Conservation (phyloP, 2,113 vertebrate species). For the Coturnix japonica region DNA sequence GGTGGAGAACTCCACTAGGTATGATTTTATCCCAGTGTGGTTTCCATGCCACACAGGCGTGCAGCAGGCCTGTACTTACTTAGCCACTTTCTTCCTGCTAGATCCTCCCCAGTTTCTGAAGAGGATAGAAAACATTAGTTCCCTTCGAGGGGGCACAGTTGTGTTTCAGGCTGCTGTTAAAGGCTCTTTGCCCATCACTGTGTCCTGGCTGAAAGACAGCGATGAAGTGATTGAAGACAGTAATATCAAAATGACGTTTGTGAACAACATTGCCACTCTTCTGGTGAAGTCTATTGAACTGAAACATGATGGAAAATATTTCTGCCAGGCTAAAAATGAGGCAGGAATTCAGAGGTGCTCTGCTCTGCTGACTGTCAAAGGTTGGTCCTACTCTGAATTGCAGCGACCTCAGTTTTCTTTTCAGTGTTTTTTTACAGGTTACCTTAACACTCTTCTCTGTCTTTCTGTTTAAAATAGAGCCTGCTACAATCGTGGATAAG, state of each 20-base stretch:
- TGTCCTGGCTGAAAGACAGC: constrained; percentile 95
- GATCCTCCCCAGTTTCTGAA: constrained; percentile 92
- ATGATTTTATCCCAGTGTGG: not conserved
- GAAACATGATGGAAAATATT: constrained; percentile 91
- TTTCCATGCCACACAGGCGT: not conserved
- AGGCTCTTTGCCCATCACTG: constrained; percentile 90
- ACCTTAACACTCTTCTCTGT: not conserved
- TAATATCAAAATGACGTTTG: constrained; percentile 88
- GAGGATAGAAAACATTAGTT: constrained; percentile 90
- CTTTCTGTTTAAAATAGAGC: constrained; percentile 84
- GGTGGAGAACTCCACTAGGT: not conserved
- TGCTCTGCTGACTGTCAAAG: constrained; percentile 92
- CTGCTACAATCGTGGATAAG: constrained; percentile 91
- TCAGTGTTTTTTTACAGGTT: not conserved
- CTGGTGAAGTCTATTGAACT: constrained; percentile 87
- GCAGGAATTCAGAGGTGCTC: constrained; percentile 95
- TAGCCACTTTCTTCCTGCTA: constrained; percentile 72
- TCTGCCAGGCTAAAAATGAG: constrained; percentile 96
- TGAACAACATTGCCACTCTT: constrained; percentile 88
- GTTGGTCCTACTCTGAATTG: constrained; percentile 78
- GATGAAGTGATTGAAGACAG: constrained; percentile 92
- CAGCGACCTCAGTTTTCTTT: not conserved
- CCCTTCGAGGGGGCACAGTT: constrained; percentile 85
- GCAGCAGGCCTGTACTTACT: constrained; percentile 20
- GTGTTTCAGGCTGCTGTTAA: constrained; percentile 89